A percentile compares a stretch with the other conserved stretches of the same genome.
phyloP scores from a whole-genome alignment of 2,113 vertebrate genomes.

The Abramis brama region DNA sequence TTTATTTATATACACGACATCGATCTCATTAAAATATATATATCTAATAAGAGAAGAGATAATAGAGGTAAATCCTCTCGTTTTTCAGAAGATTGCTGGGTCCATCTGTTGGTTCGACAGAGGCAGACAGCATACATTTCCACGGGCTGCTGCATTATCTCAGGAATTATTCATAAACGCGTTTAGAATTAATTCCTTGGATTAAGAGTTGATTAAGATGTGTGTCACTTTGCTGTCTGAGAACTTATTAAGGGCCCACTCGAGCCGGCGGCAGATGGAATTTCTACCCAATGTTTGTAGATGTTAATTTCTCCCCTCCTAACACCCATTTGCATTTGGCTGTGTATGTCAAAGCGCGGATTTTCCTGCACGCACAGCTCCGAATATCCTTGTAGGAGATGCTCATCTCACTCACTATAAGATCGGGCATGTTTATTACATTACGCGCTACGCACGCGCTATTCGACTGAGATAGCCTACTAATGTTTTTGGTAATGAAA shows the following conservation, averaged over 20 bases:
- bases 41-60: constrained; percentile 65
- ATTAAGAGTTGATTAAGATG: constrained; percentile 98
- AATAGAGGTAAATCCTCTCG: constrained; percentile 63
- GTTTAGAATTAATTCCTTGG: constrained; percentile 90
- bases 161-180: constrained; percentile 92
- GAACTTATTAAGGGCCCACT: constrained; percentile 93
- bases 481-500: constrained; percentile 28
- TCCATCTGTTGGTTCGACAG: constrained; percentile 74
- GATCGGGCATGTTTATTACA: constrained; percentile 41
- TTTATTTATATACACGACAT: constrained; percentile 63
- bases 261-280: constrained; percentile 90
- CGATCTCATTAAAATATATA: constrained; percentile 68
- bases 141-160: constrained; percentile 75
- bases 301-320: constrained; percentile 92
- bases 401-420: constrained; percentile 39
- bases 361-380: constrained; percentile 68
- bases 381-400: constrained; percentile 66
- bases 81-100: constrained; percentile 65
- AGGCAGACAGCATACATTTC: constrained; percentile 77
- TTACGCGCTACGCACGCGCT: constrained; percentile 25
- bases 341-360: constrained; percentile 80
- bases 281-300: constrained; percentile 90
- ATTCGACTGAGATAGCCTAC: constrained; percentile 9
- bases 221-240: constrained; percentile 96
- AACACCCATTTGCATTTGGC: constrained; percentile 90